These are phyloP conservation scores for Limanda limanda DNA, from an alignment of 2,113 vertebrate genomes.

Conservation along the genomic window DNA sequence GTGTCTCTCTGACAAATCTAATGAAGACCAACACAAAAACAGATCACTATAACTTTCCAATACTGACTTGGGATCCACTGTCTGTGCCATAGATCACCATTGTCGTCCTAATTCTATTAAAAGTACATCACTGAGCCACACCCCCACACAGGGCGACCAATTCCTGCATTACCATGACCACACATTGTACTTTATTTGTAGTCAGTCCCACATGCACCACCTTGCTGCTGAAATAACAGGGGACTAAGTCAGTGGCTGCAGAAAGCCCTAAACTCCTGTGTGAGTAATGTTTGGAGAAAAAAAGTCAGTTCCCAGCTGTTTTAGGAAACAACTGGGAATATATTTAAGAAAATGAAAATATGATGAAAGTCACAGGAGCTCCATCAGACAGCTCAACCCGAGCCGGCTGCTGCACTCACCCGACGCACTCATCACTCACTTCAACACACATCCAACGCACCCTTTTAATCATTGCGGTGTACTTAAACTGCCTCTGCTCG, in stretches of 20 bases:
- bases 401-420: too few species aligned
- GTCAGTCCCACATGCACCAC: background rate
- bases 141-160: background rate
- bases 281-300: background rate
- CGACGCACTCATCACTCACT: background rate
- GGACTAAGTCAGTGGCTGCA: background rate
- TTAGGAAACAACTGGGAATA: background rate
- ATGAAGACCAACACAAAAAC: too few species aligned
- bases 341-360: background rate
- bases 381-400: background rate
- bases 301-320: background rate
- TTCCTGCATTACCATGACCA: background rate
- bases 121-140: background rate
- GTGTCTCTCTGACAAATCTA: too few species aligned
- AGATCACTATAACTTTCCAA: too few species aligned
- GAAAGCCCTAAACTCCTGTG: background rate
- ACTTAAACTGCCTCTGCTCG: background rate
- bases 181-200: background rate
- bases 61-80: too few species aligned
- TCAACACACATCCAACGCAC: background rate
- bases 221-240: background rate
- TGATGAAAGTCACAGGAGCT: background rate
- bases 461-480: background rate
- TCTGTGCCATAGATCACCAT: background rate
- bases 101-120: background rate